A percentile compares a stretch with the other conserved stretches of the same genome.
phyloP scores from a whole-genome alignment of 2,888 invertebrate species.

The Erebia aethiops region DNA sequence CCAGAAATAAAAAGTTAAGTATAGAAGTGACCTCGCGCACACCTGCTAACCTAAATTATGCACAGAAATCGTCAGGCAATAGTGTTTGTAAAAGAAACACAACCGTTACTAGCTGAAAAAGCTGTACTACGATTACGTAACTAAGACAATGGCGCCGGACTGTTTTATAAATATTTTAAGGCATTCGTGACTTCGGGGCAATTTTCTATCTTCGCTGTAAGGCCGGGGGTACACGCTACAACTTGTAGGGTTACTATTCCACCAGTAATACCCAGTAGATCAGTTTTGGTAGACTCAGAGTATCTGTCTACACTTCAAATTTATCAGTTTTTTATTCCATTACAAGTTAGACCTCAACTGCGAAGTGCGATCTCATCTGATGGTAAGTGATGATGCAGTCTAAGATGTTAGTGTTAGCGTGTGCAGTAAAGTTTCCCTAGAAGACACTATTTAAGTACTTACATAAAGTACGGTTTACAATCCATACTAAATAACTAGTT shows the following conservation, averaged over 20 bases:
- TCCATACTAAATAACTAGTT: no score
- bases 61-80: background rate
- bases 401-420: no score
- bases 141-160: constrained; percentile 19
- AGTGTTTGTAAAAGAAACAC: background rate
- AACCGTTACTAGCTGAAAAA: constrained; percentile 18
- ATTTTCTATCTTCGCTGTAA: constrained; percentile 27
- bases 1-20: background rate
- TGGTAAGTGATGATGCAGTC: no score
- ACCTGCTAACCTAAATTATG: constrained; percentile 1
- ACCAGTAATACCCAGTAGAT: no score
- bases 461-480: no score
- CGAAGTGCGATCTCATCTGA: no score
- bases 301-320: no score
- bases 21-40: background rate
- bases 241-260: background rate
- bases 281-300: no score
- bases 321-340: no score
- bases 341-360: no score
- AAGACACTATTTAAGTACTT: no score
- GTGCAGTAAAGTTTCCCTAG: no score
- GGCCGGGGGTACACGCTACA: background rate
- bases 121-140: constrained; percentile 25
- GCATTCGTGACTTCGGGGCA: constrained; percentile 48
- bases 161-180: constrained; percentile 35